Evolutionary conservation across 1,140 invertebrate genomes (phyloP).

Genomic region (Bombus waltoni): DNA sequence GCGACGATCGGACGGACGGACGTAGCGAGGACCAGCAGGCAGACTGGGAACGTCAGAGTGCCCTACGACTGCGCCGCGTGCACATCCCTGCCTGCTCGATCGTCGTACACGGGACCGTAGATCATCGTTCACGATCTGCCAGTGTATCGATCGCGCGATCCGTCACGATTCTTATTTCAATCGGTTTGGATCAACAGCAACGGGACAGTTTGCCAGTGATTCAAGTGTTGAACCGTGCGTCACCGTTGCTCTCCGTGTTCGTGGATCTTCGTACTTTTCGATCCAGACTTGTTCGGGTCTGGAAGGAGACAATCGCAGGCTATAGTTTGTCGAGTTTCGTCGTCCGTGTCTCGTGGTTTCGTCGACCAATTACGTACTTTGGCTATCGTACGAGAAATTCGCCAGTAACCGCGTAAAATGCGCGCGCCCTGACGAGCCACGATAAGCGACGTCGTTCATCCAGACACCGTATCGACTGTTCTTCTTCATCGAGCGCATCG

Average conservation of each 20-base stretch:
- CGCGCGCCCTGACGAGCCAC: slow-evolving; percentile 1
- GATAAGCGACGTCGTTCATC: slow-evolving; percentile 4
- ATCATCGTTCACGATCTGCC: neutral
- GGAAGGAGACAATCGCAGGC: neutral
- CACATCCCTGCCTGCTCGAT: slow-evolving; percentile 60
- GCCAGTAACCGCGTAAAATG: neutral
- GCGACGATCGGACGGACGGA: slow-evolving; percentile 56
- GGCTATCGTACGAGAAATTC: neutral
- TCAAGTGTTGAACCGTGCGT: neutral
- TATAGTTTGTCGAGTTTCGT: neutral
- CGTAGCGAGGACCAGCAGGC: slow-evolving; percentile 62
- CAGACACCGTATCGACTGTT: slow-evolving; percentile 15
- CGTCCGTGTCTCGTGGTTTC: neutral
- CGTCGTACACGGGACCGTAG: neutral
- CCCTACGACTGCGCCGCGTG: slow-evolving; percentile 77
- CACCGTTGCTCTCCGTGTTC: too few relatives aligned
- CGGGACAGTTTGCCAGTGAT: neutral
- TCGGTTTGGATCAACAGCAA: too few relatives aligned
- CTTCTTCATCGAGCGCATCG: neutral
- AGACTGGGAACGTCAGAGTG: slow-evolving; percentile 70
- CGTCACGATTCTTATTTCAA: neutral
- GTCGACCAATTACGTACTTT: too few relatives aligned
- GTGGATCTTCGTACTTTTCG: neutral
- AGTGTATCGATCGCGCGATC: slow-evolving; percentile 9
- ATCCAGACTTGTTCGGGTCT: neutral